Evolutionary conservation across 2,888 invertebrate species (phyloP).

Genomic region (Nipponacmea schrenckii): DNA sequence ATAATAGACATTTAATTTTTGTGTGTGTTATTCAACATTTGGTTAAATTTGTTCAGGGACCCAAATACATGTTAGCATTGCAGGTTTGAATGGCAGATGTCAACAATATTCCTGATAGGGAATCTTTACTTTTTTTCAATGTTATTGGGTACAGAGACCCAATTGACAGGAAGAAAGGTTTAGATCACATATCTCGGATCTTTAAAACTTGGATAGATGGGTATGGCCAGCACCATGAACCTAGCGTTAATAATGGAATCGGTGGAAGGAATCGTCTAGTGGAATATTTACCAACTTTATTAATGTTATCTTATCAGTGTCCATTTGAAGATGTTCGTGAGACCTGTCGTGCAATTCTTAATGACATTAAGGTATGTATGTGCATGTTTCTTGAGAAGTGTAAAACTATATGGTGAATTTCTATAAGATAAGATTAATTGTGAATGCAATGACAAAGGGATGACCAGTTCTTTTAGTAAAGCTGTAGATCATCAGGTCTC

Average conservation of each 20-base stretch:
- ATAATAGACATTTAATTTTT: too few relatives aligned
- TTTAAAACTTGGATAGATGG: constrained; percentile 46
- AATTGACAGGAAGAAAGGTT: constrained; percentile 28
- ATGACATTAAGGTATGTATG: constrained; percentile 72
- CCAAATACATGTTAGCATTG: too few relatives aligned
- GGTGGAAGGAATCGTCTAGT: constrained; percentile 70
- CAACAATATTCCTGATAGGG: constrained; percentile 25
- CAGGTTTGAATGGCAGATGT: constrained; percentile 28
- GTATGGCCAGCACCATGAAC: constrained; percentile 39
- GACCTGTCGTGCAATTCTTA: constrained; percentile 72
- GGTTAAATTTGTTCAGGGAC: too few relatives aligned
- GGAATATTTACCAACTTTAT: constrained; percentile 72
- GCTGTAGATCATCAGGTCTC: too few relatives aligned
- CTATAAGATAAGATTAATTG: too few relatives aligned
- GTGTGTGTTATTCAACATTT: too few relatives aligned
- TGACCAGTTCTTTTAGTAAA: too few relatives aligned
- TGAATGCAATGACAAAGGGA: too few relatives aligned
- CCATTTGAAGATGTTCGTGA: constrained; percentile 74
- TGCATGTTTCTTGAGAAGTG: not conserved
- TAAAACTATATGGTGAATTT: too few relatives aligned
- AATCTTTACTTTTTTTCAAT: constrained; percentile 36
- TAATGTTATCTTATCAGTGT: constrained; percentile 73
- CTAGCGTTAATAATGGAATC: constrained; percentile 21
- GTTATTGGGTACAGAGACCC: constrained; percentile 35
- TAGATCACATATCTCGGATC: constrained; percentile 29